Percentiles rank a stretch among this genome's conserved stretches.
These are phyloP conservation scores for Coleophora deauratella DNA, from an alignment of 2,888 invertebrate species.

Conservation along the genomic window DNA sequence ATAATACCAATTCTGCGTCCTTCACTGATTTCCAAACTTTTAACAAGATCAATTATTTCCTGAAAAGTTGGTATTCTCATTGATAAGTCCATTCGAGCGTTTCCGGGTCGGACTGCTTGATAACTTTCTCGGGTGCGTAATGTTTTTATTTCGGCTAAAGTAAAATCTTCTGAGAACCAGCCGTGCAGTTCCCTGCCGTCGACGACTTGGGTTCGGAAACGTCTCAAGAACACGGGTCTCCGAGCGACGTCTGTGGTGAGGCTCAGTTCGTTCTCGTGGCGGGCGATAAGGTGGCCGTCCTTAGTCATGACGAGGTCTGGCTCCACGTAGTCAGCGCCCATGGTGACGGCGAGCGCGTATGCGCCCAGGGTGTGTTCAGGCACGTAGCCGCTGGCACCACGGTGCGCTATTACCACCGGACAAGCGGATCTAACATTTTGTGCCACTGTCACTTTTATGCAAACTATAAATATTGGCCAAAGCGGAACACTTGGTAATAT, in stretches of 20 bases:
- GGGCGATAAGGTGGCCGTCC: slow-evolving; percentile 47
- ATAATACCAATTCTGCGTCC: slow-evolving; percentile 50
- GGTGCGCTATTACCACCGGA: slow-evolving; percentile 48
- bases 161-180: slow-evolving; percentile 65
- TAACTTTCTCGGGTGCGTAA: slow-evolving; percentile 49
- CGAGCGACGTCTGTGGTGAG: slow-evolving; percentile 45
- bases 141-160: slow-evolving; percentile 53
- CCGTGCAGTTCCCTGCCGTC: slow-evolving; percentile 39
- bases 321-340: slow-evolving; percentile 62
- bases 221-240: slow-evolving; percentile 42
- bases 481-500: not conserved
- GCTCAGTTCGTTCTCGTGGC: slow-evolving; percentile 57
- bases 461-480: not conserved
- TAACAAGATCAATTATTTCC: slow-evolving; percentile 56
- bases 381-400: slow-evolving; percentile 61
- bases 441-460: not conserved
- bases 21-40: slow-evolving; percentile 45
- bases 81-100: slow-evolving; percentile 46
- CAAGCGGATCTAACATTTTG: slow-evolving; percentile 20
- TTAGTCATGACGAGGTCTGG: slow-evolving; percentile 61
- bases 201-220: slow-evolving; percentile 39
- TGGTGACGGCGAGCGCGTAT: slow-evolving; percentile 53
- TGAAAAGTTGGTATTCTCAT: slow-evolving; percentile 50
- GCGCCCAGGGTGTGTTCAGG: slow-evolving; percentile 62
- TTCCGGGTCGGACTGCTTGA: slow-evolving; percentile 47